Conservation (phyloP, 1,140 invertebrate species). For the Drosophila pachea region DNA sequence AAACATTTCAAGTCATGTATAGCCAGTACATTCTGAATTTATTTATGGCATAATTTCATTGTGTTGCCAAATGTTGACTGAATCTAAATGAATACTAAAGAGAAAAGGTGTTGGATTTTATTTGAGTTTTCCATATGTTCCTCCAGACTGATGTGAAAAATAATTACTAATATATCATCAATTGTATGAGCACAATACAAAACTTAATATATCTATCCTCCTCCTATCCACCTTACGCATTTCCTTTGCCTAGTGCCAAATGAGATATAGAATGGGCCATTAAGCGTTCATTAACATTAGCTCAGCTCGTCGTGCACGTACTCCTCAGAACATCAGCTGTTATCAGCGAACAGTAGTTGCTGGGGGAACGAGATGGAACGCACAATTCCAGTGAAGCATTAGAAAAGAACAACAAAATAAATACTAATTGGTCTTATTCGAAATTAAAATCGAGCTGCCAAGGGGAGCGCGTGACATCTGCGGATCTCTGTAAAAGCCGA, state of each 20-base stretch:
- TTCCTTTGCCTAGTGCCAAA: background rate
- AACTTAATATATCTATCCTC: too few species aligned
- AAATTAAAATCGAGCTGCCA: conserved; percentile 6
- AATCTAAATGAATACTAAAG: conserved; percentile 4
- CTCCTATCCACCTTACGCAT: too few species aligned
- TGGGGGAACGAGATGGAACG: background rate
- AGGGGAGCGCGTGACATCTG: conserved; percentile 8
- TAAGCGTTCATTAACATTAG: conserved; percentile 7
- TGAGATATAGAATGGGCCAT: background rate
- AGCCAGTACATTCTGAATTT: background rate
- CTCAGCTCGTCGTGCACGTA: too few species aligned
- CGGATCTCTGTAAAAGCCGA: background rate
- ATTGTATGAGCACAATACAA: too few species aligned
- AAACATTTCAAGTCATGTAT: background rate
- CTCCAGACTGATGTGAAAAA: too few species aligned
- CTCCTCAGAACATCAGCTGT: background rate
- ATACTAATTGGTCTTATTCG: conserved; percentile 10
- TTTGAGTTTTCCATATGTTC: too few species aligned
- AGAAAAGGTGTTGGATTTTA: conserved; percentile 2
- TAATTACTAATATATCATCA: background rate
- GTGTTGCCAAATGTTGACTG: conserved; percentile 3
- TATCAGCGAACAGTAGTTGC: conserved; percentile 10
- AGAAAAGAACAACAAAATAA: background rate
- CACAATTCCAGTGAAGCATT: background rate
- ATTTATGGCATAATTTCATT: conserved; percentile 15